A percentile compares a stretch with the other conserved stretches of the same genome.
These are phyloP conservation scores for Odocoileus hemionus DNA, from an alignment of 2,113 vertebrate species.

Conservation along the genomic window DNA sequence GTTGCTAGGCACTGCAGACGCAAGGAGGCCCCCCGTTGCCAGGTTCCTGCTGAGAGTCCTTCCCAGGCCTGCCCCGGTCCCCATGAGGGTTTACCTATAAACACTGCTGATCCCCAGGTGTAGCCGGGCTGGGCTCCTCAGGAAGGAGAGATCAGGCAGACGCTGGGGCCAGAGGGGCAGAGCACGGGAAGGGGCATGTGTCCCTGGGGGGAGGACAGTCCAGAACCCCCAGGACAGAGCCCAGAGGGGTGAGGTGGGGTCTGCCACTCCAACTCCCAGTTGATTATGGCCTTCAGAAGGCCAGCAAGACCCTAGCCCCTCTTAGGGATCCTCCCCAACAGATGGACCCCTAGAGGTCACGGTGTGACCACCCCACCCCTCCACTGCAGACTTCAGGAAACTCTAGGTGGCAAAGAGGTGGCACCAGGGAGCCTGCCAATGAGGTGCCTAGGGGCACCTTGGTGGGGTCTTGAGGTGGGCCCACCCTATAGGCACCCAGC, in stretches of 20 bases:
- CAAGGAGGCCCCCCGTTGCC: not conserved
- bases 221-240: accelerated
- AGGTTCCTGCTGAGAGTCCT: slow-evolving; percentile 22
- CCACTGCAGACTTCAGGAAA: not conserved
- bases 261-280: not conserved
- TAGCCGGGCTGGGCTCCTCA: not conserved
- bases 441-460: not conserved
- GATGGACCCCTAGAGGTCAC: not conserved
- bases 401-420: not conserved
- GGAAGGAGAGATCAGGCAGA: not conserved
- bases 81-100: slow-evolving; percentile 39
- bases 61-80: slow-evolving; percentile 52
- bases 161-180: not conserved
- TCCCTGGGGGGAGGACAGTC: not conserved
- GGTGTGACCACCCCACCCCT: accelerated
- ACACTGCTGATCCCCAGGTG: slow-evolving; percentile 56
- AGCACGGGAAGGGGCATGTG: not conserved
- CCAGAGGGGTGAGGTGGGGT: not conserved
- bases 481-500: not conserved
- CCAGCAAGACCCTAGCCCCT: not conserved
- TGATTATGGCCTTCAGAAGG: not conserved
- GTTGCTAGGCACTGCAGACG: not conserved
- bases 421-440: not conserved
- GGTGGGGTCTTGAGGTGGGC: not conserved
- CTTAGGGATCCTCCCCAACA: not conserved